These are phyloP conservation scores for Platysteira castanea DNA, from an alignment of 2,113 vertebrate species.

Conservation along the genomic window DNA sequence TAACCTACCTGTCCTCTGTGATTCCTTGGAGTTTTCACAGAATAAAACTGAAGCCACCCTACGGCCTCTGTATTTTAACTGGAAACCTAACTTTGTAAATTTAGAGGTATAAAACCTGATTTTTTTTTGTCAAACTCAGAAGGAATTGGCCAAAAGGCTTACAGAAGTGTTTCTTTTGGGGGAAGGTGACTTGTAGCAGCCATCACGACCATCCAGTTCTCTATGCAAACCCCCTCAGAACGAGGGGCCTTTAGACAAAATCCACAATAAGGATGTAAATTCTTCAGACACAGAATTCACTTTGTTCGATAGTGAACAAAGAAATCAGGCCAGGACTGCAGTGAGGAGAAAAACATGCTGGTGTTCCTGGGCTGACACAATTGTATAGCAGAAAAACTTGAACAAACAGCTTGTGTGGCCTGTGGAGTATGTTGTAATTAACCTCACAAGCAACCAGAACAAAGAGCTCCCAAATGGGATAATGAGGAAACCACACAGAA, in stretches of 20 bases:
- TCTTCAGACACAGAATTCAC: background rate
- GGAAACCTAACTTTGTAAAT: background rate
- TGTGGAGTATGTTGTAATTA: background rate
- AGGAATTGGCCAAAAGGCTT: background rate
- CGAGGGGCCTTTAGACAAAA: background rate
- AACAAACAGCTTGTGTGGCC: background rate
- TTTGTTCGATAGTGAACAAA: background rate
- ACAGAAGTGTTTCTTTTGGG: background rate
- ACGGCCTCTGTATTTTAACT: background rate
- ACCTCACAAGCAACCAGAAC: background rate
- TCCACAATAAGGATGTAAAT: background rate
- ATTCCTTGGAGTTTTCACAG: background rate
- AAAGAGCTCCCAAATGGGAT: background rate
- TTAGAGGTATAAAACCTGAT: background rate
- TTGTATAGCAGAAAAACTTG: background rate
- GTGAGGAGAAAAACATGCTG: background rate
- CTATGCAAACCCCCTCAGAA: background rate
- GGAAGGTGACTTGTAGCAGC: background rate
- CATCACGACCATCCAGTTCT: background rate
- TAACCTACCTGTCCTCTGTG: background rate
- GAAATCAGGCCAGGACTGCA: background rate
- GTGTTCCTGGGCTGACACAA: background rate
- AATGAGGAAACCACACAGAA: background rate
- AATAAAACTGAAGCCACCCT: background rate
- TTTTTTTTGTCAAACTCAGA: background rate